Conservation (phyloP, 1,140 invertebrate species). For the Apis cerana region DNA sequence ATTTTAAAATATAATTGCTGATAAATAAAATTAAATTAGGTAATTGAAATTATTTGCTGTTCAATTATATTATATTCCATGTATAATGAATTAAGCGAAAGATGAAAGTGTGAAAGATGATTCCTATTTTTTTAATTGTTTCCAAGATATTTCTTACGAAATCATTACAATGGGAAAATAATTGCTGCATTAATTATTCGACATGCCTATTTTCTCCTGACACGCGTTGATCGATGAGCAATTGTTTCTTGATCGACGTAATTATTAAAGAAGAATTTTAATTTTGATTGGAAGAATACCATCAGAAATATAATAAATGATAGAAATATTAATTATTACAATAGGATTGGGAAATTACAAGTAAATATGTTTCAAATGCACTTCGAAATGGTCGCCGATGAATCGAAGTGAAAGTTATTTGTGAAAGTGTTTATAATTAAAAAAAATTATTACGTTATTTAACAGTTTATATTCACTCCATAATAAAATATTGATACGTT, state of each 20-base stretch:
- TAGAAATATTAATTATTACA: not conserved
- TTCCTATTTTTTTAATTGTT: not conserved
- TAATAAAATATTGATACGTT: too few relatives aligned
- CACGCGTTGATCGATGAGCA: not conserved
- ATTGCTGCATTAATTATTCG: conserved; percentile 18
- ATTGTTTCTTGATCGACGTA: not conserved
- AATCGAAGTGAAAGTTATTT: too few relatives aligned
- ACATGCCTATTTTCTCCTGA: not conserved
- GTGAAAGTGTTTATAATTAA: too few relatives aligned
- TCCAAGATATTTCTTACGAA: not conserved
- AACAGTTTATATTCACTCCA: too few relatives aligned
- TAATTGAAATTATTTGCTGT: too few relatives aligned
- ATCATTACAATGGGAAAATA: not conserved
- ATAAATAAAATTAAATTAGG: too few relatives aligned
- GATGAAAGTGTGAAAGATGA: not conserved
- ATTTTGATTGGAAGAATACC: not conserved
- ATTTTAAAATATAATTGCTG: too few relatives aligned
- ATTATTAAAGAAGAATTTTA: not conserved
- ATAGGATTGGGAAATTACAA: not conserved
- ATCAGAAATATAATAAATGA: not conserved
- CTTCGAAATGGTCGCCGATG: too few relatives aligned
- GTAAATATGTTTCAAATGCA: too few relatives aligned
- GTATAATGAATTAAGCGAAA: not conserved
- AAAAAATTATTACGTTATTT: too few relatives aligned
- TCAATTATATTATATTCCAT: not conserved